These are phyloP conservation scores for Laspeyria flexula DNA, from an alignment of 2,888 invertebrate species.

Conservation along the genomic window DNA sequence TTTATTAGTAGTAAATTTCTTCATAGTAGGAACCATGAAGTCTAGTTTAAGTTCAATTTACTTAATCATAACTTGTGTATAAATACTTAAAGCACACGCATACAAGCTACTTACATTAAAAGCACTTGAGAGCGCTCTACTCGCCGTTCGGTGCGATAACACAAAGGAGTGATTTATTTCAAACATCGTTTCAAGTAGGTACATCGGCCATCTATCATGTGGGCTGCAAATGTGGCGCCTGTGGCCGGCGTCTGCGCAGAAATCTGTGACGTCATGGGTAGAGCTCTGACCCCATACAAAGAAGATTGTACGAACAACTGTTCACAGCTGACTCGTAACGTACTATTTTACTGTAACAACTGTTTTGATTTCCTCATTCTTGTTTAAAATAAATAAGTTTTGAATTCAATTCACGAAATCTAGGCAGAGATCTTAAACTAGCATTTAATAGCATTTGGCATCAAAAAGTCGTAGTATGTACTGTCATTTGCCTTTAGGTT, in stretches of 20 bases:
- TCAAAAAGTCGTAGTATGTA: too few species aligned
- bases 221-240: constrained; percentile 80
- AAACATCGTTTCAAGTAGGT: constrained; percentile 59
- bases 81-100: constrained; percentile 20
- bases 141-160: constrained; percentile 58
- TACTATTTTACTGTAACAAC: constrained; percentile 35
- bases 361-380: constrained; percentile 45
- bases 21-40: too few species aligned
- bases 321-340: constrained; percentile 19
- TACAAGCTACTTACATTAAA: constrained; percentile 48
- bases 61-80: constrained; percentile 19
- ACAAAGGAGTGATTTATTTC: constrained; percentile 73
- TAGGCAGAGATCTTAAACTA: too few species aligned
- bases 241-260: constrained; percentile 65
- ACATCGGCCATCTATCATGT: constrained; percentile 71
- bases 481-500: too few species aligned
- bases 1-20: too few species aligned
- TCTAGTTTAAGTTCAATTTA: constrained; percentile 5
- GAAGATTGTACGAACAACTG: constrained; percentile 42
- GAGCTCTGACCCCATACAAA: constrained; percentile 50
- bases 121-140: constrained; percentile 60
- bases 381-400: too few species aligned
- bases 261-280: constrained; percentile 65
- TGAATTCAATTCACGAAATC: too few species aligned
- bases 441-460: too few species aligned